phyloP scores from a whole-genome alignment of 2,888 invertebrate species.

The Oxytorus armatus region DNA sequence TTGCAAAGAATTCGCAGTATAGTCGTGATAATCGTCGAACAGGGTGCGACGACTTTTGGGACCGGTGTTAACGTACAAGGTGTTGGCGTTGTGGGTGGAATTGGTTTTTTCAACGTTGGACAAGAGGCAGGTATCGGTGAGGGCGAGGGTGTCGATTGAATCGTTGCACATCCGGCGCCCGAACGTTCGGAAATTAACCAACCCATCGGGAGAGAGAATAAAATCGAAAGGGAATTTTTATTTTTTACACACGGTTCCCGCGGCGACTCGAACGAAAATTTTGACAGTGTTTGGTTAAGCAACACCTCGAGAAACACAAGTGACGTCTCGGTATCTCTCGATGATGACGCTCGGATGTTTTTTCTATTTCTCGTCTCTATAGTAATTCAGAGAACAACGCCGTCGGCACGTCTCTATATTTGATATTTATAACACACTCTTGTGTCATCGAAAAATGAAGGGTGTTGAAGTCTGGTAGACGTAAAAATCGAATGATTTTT shows the following conservation, averaged over 20 bases:
- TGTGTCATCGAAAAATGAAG: no score
- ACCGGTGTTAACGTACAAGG: slow-evolving; percentile 36
- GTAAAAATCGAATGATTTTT: not conserved
- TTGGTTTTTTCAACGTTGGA: slow-evolving; percentile 40
- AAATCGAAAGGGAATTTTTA: not conserved
- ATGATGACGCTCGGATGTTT: slow-evolving; percentile 58
- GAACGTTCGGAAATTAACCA: slow-evolving; percentile 39
- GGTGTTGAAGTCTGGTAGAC: not conserved
- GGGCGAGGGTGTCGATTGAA: slow-evolving; percentile 24
- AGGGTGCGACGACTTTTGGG: slow-evolving; percentile 52
- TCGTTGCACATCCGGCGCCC: slow-evolving; percentile 29
- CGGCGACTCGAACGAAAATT: slow-evolving; percentile 20
- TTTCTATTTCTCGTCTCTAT: slow-evolving; percentile 11
- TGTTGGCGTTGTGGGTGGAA: slow-evolving; percentile 30
- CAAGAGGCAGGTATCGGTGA: slow-evolving; percentile 19
- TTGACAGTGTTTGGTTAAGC: slow-evolving; percentile 61
- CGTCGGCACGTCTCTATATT: not conserved
- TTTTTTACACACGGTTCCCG: slow-evolving; percentile 7
- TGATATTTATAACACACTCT: not conserved
- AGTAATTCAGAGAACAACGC: not conserved
- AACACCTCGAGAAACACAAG: slow-evolving; percentile 19
- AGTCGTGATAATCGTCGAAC: slow-evolving; percentile 57
- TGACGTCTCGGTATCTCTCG: no score
- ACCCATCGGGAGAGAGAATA: slow-evolving; percentile 36
- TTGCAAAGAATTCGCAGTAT: slow-evolving; percentile 60